These are phyloP conservation scores for Anguilla marmorata DNA, from an alignment of 2,797 vertebrate species.

Conservation along the genomic window DNA sequence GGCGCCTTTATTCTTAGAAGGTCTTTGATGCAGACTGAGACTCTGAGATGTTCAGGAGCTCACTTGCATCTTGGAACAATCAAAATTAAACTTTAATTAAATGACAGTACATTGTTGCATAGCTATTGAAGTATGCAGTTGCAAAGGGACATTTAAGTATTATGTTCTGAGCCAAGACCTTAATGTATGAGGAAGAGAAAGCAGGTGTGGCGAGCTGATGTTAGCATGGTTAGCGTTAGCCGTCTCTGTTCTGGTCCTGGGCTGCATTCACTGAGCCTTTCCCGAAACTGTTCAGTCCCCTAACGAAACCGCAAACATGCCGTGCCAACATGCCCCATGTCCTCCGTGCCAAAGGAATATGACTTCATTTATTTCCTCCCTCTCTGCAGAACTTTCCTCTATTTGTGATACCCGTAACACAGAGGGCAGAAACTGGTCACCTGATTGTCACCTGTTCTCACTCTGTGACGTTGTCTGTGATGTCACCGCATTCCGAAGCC, in stretches of 20 bases:
- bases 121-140: background rate
- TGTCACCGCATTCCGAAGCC: background rate
- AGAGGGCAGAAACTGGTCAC: background rate
- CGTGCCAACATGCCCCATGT: background rate
- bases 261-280: background rate
- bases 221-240: too few relatives aligned
- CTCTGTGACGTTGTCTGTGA: background rate
- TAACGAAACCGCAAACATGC: background rate
- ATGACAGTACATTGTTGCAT: background rate
- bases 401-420: background rate
- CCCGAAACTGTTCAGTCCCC: background rate
- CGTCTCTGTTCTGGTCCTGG: too few relatives aligned
- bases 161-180: background rate
- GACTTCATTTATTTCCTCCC: background rate
- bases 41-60: too few relatives aligned
- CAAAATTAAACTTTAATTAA: background rate
- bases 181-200: background rate
- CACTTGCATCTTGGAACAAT: background rate
- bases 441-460: background rate
- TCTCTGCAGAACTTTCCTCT: background rate
- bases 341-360: background rate
- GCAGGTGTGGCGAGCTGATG: too few relatives aligned
- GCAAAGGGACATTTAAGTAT: background rate
- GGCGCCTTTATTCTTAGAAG: background rate
- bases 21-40: too few relatives aligned